Evolutionary conservation across 1,140 invertebrate species (phyloP).

Genomic region (Phocides pigmalion): DNA sequence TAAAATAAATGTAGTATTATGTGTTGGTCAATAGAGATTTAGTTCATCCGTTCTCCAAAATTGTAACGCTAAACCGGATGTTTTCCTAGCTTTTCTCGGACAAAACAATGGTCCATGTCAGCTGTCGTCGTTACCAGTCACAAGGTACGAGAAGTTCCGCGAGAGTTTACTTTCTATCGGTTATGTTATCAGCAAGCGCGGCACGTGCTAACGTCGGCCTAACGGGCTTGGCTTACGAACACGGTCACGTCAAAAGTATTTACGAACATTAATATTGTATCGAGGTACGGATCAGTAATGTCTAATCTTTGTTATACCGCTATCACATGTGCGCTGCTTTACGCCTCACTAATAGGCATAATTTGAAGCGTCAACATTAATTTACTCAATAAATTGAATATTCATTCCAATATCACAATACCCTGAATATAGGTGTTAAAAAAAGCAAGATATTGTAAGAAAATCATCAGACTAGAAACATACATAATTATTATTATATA

Average conservation of each 20-base stretch:
- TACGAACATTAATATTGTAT: conserved; percentile 4
- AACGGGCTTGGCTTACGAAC: conserved; percentile 35
- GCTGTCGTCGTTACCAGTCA: neutral
- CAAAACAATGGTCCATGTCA: conserved; percentile 29
- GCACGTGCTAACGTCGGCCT: conserved; percentile 51
- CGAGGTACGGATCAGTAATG: neutral
- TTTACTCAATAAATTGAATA: too few relatives aligned
- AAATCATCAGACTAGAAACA: too few relatives aligned
- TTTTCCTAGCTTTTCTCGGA: conserved; percentile 6
- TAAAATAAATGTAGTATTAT: too few relatives aligned
- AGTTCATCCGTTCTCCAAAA: neutral
- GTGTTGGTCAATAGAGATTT: neutral
- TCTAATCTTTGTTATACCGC: neutral
- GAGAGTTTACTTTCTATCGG: conserved; percentile 68
- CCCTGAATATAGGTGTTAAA: too few relatives aligned
- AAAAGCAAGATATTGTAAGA: too few relatives aligned
- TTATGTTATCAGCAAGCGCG: conserved; percentile 59
- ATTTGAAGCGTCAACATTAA: too few relatives aligned
- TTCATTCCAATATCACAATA: too few relatives aligned
- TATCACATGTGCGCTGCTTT: neutral
- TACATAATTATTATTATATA: too few relatives aligned
- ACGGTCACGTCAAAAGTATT: conserved; percentile 24
- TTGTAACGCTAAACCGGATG: conserved; percentile 7
- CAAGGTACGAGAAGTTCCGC: neutral
- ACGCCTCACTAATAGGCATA: too few relatives aligned